Evolutionary conservation across 1,140 invertebrate species (phyloP).

Genomic region (Meloidogyne floridensis): DNA sequence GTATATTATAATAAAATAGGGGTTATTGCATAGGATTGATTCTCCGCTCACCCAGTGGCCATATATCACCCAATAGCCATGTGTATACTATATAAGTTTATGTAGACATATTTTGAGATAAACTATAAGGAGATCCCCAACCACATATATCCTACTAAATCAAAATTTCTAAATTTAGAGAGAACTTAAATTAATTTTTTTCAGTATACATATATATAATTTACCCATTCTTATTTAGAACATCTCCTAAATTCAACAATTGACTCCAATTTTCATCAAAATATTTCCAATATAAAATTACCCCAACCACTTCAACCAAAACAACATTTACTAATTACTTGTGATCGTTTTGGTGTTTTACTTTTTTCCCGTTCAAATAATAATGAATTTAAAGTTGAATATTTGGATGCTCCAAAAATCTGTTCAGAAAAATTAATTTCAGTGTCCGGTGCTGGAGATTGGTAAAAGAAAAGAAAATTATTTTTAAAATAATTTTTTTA

Average conservation of each 20-base stretch:
- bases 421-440: conserved; percentile 40
- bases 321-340: conserved; percentile 31
- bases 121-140: too few species aligned
- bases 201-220: not conserved
- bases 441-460: conserved; percentile 57
- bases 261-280: conserved; percentile 4
- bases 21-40: too few species aligned
- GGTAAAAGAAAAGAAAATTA: conserved; percentile 28
- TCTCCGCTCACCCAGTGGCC: too few species aligned
- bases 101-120: too few species aligned
- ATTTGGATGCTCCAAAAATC: conserved; percentile 31
- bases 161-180: too few species aligned
- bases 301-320: not conserved
- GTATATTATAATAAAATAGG: not conserved
- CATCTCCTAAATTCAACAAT: not conserved
- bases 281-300: not conserved
- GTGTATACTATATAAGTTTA: too few species aligned
- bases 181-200: not conserved
- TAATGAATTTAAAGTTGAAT: not conserved
- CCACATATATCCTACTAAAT: too few species aligned
- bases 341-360: conserved; percentile 30
- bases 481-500: conserved; percentile 7
- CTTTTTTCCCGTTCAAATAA: conserved; percentile 11
- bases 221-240: not conserved
- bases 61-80: too few species aligned